Conservation (phyloP, 2,113 vertebrate genomes). For the Aldabrachelys gigantea region DNA sequence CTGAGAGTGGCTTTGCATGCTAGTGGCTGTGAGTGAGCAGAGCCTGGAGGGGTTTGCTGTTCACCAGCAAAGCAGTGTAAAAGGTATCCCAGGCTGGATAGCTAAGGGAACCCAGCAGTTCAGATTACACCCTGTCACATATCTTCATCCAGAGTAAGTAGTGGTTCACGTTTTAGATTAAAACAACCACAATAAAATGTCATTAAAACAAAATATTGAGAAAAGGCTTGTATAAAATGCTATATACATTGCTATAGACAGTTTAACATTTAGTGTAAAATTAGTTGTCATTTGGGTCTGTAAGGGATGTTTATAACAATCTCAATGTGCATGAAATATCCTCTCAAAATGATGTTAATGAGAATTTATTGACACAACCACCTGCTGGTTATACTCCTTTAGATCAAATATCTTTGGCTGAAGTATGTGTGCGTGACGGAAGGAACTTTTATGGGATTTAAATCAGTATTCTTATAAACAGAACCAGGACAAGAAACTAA, state of each 20-base stretch:
- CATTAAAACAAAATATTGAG: background rate
- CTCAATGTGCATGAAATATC: background rate
- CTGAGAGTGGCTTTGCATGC: too few relatives aligned
- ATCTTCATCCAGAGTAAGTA: background rate
- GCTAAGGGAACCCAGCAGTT: too few relatives aligned
- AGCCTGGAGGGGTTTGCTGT: too few relatives aligned
- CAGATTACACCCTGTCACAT: too few relatives aligned
- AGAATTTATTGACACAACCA: background rate
- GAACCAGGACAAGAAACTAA: background rate
- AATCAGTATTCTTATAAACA: background rate
- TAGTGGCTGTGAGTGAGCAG: too few relatives aligned
- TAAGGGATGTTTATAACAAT: background rate
- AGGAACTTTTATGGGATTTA: background rate
- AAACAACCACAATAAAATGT: background rate
- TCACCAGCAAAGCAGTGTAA: too few relatives aligned
- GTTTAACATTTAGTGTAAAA: background rate
- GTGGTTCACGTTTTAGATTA: background rate
- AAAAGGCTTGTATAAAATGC: background rate
- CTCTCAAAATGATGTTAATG: background rate
- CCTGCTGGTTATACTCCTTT: background rate
- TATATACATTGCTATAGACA: background rate
- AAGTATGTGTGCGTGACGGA: background rate
- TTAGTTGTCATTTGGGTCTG: background rate
- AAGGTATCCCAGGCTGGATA: too few relatives aligned
- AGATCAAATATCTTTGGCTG: background rate